A percentile compares a stretch with the other conserved stretches of the same genome.
Evolutionary conservation across 2,113 vertebrate species (phyloP).

Genomic region (Eurypyga helias): DNA sequence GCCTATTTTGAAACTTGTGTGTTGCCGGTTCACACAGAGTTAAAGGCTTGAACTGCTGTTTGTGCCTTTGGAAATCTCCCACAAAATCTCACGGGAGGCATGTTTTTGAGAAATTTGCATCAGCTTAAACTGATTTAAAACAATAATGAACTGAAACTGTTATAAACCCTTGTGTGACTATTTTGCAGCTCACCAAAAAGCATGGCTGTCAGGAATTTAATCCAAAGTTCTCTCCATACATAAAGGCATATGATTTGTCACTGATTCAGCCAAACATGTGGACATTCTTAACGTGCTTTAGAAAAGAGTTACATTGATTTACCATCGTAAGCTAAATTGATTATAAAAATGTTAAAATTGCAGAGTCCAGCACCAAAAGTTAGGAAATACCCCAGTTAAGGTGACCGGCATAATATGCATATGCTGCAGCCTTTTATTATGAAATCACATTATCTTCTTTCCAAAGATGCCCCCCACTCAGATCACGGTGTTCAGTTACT

Average conservation of each 20-base stretch:
- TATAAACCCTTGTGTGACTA: background rate
- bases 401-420: background rate
- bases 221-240: background rate
- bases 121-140: background rate
- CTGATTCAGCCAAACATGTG: background rate
- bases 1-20: background rate
- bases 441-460: background rate
- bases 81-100: background rate
- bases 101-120: background rate
- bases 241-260: background rate
- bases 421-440: background rate
- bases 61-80: background rate
- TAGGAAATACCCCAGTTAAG: background rate
- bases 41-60: background rate
- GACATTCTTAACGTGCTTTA: background rate
- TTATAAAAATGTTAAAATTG: background rate
- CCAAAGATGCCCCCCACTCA: background rate
- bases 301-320: background rate
- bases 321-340: background rate
- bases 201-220: background rate
- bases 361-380: background rate
- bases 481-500: background rate
- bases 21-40: background rate
- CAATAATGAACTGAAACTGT: background rate
- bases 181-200: background rate